Conservation (phyloP, 2,113 vertebrate species). For the Chunga burmeisteri region DNA sequence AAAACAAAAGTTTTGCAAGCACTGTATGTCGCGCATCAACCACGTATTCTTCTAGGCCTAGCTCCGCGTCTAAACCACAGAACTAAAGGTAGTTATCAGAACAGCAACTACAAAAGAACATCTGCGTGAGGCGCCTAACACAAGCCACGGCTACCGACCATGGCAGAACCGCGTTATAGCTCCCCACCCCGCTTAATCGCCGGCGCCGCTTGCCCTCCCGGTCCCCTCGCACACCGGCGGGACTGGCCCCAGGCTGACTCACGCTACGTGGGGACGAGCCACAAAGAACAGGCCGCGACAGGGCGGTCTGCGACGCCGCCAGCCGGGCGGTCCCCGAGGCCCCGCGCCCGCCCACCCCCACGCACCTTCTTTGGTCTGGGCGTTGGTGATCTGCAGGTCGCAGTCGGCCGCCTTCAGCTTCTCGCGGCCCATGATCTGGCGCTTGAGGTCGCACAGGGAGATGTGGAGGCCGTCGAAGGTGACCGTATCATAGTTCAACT, state of each 20-base stretch:
- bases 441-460: conserved; percentile 92
- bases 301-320: background rate
- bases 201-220: no score
- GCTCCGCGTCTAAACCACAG: background rate
- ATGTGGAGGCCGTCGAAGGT: conserved; percentile 92
- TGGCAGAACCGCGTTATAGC: background rate
- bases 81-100: background rate
- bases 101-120: background rate
- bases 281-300: background rate
- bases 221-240: background rate
- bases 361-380: conserved; percentile 94
- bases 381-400: conserved; percentile 96
- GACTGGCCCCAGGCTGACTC: background rate
- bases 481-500: conserved; percentile 95
- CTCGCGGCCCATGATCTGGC: conserved; percentile 94
- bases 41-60: background rate
- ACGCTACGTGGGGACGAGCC: background rate
- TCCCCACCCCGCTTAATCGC: background rate
- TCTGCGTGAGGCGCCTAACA: background rate
- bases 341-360: background rate
- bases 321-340: background rate
- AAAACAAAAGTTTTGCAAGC: background rate
- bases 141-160: background rate
- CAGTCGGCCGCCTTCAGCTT: conserved; percentile 92
- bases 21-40: rapidly evolving